phyloP scores from a whole-genome alignment of 2,113 vertebrate genomes.

The Melierax canorus region DNA sequence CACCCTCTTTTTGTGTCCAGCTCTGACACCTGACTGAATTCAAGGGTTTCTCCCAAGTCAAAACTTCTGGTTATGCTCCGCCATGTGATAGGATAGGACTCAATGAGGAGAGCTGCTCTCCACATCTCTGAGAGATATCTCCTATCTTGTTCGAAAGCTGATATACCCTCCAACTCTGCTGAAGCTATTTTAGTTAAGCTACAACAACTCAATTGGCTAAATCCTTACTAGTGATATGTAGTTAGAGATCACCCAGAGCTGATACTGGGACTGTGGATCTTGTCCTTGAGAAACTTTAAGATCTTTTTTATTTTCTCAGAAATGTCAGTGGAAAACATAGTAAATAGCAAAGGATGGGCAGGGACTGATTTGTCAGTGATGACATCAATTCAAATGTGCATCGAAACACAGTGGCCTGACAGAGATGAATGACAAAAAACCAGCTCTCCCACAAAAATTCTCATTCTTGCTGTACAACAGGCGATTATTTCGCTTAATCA shows the following conservation, averaged over 20 bases:
- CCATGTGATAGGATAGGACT: background rate
- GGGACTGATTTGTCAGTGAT: background rate
- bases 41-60: background rate
- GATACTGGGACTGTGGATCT: conserved; percentile 37
- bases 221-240: conserved; percentile 59
- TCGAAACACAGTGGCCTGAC: conserved; percentile 6
- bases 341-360: conserved; percentile 24
- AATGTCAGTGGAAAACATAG: conserved; percentile 41
- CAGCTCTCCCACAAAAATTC: conserved; percentile 6
- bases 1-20: background rate
- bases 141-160: conserved; percentile 56
- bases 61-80: background rate
- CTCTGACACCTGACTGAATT: background rate
- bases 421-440: background rate
- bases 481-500: conserved; percentile 14
- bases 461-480: conserved; percentile 29
- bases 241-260: conserved; percentile 46
- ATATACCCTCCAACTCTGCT: conserved; percentile 57
- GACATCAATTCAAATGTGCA: background rate
- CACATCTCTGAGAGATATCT: conserved; percentile 57
- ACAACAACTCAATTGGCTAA: conserved; percentile 60
- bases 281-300: conserved; percentile 52
- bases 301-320: conserved; percentile 44
- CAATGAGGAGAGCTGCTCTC: conserved; percentile 29
- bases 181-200: conserved; percentile 62